Evolutionary conservation across 2,113 vertebrate genomes (phyloP).

Genomic region (Saccopteryx bilineata): DNA sequence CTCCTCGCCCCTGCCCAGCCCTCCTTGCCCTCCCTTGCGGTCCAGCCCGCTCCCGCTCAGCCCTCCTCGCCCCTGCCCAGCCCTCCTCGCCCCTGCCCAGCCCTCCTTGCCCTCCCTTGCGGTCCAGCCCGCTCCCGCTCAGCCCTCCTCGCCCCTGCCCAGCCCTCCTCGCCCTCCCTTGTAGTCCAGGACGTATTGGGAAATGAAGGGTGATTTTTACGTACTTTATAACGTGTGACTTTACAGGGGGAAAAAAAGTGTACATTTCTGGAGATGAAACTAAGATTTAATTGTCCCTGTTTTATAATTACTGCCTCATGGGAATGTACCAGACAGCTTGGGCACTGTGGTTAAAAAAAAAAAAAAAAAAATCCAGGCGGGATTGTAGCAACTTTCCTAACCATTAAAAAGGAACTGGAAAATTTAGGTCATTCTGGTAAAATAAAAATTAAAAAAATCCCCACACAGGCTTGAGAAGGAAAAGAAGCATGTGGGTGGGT

Average conservation of each 20-base stretch:
- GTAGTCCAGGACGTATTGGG: slow-evolving; percentile 62
- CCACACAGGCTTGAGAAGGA: not conserved
- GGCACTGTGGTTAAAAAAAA: slow-evolving; percentile 25
- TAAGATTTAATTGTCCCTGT: slow-evolving; percentile 79
- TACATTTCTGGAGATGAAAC: slow-evolving; percentile 78
- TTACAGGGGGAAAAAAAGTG: slow-evolving; percentile 44
- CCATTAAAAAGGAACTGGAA: slow-evolving; percentile 66
- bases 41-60: too few species aligned
- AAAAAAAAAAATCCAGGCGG: slow-evolving; percentile 25
- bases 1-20: too few species aligned
- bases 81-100: too few species aligned
- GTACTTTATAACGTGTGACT: slow-evolving; percentile 86
- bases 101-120: too few species aligned
- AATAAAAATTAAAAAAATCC: not conserved
- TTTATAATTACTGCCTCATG: slow-evolving; percentile 76
- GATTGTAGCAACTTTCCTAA: slow-evolving; percentile 61
- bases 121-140: too few species aligned
- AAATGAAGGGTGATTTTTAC: slow-evolving; percentile 85
- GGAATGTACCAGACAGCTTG: slow-evolving; percentile 61
- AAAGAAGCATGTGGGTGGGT: not conserved
- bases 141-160: too few species aligned
- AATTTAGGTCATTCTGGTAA: slow-evolving; percentile 61
- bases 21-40: too few species aligned
- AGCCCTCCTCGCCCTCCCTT: not conserved
- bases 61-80: too few species aligned